Base-by-base conservation (phyloP, 2,797 vertebrate genomes). In the Tokudaia muenninki region DNA sequence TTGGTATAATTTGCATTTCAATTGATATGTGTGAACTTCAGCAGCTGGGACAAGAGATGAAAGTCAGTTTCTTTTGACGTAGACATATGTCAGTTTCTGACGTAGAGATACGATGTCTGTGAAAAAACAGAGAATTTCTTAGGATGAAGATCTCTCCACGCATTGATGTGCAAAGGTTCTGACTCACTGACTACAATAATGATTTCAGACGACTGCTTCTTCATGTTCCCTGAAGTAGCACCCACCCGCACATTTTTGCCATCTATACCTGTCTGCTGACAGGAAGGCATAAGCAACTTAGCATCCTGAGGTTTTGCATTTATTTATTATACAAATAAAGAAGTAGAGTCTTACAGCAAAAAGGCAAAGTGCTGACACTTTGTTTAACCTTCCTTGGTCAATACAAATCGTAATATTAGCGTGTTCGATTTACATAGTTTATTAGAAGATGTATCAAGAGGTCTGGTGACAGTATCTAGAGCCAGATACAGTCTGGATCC, bases 241-340 rank as follows among this genome's bases (percentile, higher is more conserved):
- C 77, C 70, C 59, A 87, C 52, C 81, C 87, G 91, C 52, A 44
- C 3, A 31, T 31, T 92, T 63, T 81, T 84, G 91, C 74, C 94
- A 98, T 81, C 87, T 92, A 79, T 9, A 88, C 41, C 31, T 59
- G 70, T 65, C 83, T 70, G 80, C 31, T 50, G 80, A 44, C 1
- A 70, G 79, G 77, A 94, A 91, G n/a, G 75, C 29, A 83, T 94
- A 93, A 70, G 44, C 91, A 90, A 96, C 93, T 96, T 94, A 70
- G 78, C 37, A 2, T 67, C 87, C 87, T 81, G 65, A 93, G 97
- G 77, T 63, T 96, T 90, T 41, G 94, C 24, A 74, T 90, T 93
- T 83, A 90, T 47, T 57, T 95, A 90, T 86, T 37, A 91, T 80
- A 70, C 83, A 19, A 92, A 84, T 74, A 63, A 47, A 24, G 3